Base-by-base conservation (phyloP, 2,888 invertebrate genomes). In the Drosophila histrio region DNA sequence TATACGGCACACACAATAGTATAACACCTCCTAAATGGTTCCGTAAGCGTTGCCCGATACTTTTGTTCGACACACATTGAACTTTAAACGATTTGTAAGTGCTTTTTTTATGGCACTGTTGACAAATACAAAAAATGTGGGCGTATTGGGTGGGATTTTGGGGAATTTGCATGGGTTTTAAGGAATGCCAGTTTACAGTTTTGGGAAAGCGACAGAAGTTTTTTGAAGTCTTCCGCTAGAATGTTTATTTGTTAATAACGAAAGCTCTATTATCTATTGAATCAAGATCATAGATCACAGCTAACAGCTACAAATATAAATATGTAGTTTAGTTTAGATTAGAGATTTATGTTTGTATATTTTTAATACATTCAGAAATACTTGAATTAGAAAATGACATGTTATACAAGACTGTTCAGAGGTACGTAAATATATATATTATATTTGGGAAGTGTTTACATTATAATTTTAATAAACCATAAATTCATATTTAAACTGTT, bases 1-100 rank as follows among this genome's bases (percentile, higher is more conserved):
- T 86, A 83, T 75, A 70, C 60, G 60, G 21, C 59, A 21, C 43
- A 13, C 38, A 72, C 67, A 86, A 72, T 69, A 83, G 80, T 64
- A 70, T 81, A 81, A 79, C 86, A 86, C 86, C 80, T 86, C 76
- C 86, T 77, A 86, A 82, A 83, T 64, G 83, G 67, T 72, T 64
- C 82, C 72, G 71, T 62, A 66, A 72, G 52, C 68, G 64, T 54
- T 52, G 58, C 28, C 64, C 34, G 54, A 54, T 21, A 32, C 44
- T 24, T 59, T 65, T 61, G 60, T 54, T 46, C 24, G 61, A 13
- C 43, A 57, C 62, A 58, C 39, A 38, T 44, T 39, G 19, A 54
- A 38, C 39, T 32, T 53, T 47, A 24, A 57, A 22, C 15, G 47
- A 57, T 57, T 38, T 62, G 44, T 30, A 43, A 53, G 50, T 43